phyloP scores from a whole-genome alignment of 2,113 vertebrate species.

The Poeciliopsis turrubarensis region DNA sequence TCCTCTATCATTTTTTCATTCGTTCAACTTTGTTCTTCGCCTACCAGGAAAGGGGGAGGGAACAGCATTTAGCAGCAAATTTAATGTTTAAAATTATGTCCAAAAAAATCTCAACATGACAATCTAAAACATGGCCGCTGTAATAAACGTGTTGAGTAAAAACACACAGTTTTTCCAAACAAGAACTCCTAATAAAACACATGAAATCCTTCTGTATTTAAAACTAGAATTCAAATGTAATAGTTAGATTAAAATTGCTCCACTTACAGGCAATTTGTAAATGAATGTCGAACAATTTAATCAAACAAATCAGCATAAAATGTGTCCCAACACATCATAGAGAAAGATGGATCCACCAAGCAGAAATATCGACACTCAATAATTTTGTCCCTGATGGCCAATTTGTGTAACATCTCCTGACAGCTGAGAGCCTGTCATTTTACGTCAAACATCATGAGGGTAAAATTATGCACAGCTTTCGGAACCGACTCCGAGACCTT shows the following conservation, averaged over 20 bases:
- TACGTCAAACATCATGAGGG: not conserved
- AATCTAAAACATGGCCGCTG: too few species aligned
- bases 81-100: too few species aligned
- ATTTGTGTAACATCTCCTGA: slow-evolving; percentile 14
- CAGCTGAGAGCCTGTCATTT: slow-evolving; percentile 6
- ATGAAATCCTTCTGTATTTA: not conserved
- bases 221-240: not conserved
- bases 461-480: not conserved
- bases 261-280: not conserved
- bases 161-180: not conserved
- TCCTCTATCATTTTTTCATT: too few species aligned
- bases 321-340: not conserved
- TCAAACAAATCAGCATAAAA: not conserved
- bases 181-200: not conserved
- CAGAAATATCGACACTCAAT: not conserved
- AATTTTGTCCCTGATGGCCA: not conserved
- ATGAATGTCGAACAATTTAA: not conserved
- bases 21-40: too few species aligned
- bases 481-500: not conserved
- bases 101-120: too few species aligned
- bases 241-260: not conserved
- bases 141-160: too few species aligned
- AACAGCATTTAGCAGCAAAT: too few species aligned
- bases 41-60: too few species aligned
- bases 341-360: not conserved